Base-by-base conservation (phyloP, 1,140 invertebrate species). In the Anthonomus grandis region DNA sequence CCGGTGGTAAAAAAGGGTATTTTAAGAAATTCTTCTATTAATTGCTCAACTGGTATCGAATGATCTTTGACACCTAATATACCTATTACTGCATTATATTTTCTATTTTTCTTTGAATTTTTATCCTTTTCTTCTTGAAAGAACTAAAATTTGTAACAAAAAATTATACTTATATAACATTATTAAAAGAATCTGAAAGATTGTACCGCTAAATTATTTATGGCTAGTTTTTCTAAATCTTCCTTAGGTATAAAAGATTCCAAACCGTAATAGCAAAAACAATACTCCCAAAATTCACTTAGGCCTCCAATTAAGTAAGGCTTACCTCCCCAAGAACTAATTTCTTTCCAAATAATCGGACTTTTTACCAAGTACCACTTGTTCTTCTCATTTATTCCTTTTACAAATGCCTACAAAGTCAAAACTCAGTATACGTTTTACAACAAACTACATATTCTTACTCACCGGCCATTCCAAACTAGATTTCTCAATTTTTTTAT, bases 191-290 rank as follows among this genome's bases (percentile, higher is more conserved):
- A 1, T 46, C 27, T 27, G 34, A 15, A 51, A 17, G 19, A 13
- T 36, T 24, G 9, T 47, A 47, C 44, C 44, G 18, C 10, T 34
- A 51, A 25, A 38, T 63, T 63, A 38, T 63, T 54, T 6, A 6
- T 5, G 17, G 54, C 59, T 19, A 80, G 57, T 42, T 71, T 68
- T 53, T 73, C 54, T 51, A 76, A 73, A 61, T 76, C 75, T 13
- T 74, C 68, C 48, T 67, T 65, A 9, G 70, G 44, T 23, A 78
- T 63, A 55, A 71, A 69, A 5, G 71, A 69, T 65, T 78, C 74
- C 46, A 80, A 69, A n/a, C 75, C 68, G 61, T 81, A 81, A 69
- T 81, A 81, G 27, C 78, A 77, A 65, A 76, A 72, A 55, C 74
- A 76, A 58, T 80, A 80, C 60, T 81, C 79, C 64, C 77, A 75